Evolutionary conservation across 2,888 invertebrate genomes (phyloP).

Genomic region (Drosophila macrospina): DNA sequence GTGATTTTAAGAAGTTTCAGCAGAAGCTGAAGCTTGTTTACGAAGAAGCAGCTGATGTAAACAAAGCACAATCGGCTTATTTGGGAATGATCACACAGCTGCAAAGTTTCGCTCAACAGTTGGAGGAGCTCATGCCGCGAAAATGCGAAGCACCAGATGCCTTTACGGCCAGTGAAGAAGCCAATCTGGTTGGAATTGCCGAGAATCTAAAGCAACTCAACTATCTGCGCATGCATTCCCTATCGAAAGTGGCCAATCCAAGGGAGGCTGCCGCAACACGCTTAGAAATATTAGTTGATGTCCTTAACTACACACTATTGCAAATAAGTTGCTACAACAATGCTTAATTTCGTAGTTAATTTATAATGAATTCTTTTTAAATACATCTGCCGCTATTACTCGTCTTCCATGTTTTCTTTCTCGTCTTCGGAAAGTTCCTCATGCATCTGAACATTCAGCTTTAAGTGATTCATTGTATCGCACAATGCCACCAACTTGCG

Average conservation of each 20-base stretch:
- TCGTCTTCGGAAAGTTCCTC: slow-evolving; percentile 9
- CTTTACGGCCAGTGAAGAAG: slow-evolving; percentile 66
- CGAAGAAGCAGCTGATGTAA: slow-evolving; percentile 48
- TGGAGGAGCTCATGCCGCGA: slow-evolving; percentile 73
- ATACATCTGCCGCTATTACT: slow-evolving; percentile 20
- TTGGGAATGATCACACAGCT: slow-evolving; percentile 64
- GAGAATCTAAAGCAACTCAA: slow-evolving; percentile 76
- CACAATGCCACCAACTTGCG: slow-evolving; percentile 79
- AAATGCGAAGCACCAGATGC: slow-evolving; percentile 57
- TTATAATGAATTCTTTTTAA: neutral
- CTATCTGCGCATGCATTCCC: slow-evolving; percentile 66
- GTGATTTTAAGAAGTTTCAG: slow-evolving; percentile 75
- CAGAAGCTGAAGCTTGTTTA: slow-evolving; percentile 63
- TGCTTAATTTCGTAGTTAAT: slow-evolving; percentile 13
- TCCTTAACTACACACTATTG: slow-evolving; percentile 74
- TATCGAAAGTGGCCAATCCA: slow-evolving; percentile 40
- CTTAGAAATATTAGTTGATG: slow-evolving; percentile 74
- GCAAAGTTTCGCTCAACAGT: slow-evolving; percentile 74
- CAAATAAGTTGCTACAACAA: slow-evolving; percentile 71
- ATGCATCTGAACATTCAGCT: slow-evolving; percentile 26
- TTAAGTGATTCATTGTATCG: slow-evolving; percentile 67
- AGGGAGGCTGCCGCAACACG: slow-evolving; percentile 42
- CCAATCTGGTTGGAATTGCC: slow-evolving; percentile 59
- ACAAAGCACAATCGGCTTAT: slow-evolving; percentile 58
- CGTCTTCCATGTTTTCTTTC: slow-evolving; percentile 26